A percentile compares a stretch with the other conserved stretches of the same genome.
Evolutionary conservation across 92 coral and sea anemone species (phyloP).

Genomic region (Anthopleura xanthogrammica): DNA sequence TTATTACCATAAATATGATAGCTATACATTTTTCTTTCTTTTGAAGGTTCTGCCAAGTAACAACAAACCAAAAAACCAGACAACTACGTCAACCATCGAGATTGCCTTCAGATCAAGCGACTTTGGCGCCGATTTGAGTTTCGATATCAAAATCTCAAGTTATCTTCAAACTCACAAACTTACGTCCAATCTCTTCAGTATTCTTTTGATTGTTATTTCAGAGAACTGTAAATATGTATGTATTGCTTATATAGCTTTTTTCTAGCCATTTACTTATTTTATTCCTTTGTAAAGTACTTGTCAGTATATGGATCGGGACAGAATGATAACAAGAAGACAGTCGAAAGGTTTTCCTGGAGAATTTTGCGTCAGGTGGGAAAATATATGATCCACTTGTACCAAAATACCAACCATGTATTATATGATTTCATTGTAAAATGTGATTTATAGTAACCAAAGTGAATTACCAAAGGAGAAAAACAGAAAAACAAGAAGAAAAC

Average conservation of each 20-base stretch:
- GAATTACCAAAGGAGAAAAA: not conserved
- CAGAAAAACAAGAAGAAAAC: not conserved
- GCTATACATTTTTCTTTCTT: conserved; percentile 29
- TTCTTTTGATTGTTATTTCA: not conserved
- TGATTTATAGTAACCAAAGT: conserved; percentile 5
- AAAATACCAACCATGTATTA: not conserved
- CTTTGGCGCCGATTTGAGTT: not conserved
- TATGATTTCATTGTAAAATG: not conserved
- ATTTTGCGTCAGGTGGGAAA: not conserved
- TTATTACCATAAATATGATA: conserved; percentile 13
- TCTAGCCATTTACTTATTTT: not conserved
- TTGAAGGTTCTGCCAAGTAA: conserved; percentile 40
- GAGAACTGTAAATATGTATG: not conserved
- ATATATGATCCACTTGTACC: not conserved
- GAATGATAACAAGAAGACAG: not conserved
- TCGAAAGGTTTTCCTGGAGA: not conserved
- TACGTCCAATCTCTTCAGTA: not conserved
- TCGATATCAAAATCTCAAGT: not conserved
- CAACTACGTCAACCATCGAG: not conserved
- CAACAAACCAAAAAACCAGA: not conserved
- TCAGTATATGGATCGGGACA: not conserved
- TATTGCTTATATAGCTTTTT: not conserved
- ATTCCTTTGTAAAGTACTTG: not conserved
- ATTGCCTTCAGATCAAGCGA: not conserved
- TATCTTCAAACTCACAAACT: not conserved